Evolutionary conservation across 2,113 vertebrate genomes (phyloP).

Genomic region (Ancistrus triradiatus): DNA sequence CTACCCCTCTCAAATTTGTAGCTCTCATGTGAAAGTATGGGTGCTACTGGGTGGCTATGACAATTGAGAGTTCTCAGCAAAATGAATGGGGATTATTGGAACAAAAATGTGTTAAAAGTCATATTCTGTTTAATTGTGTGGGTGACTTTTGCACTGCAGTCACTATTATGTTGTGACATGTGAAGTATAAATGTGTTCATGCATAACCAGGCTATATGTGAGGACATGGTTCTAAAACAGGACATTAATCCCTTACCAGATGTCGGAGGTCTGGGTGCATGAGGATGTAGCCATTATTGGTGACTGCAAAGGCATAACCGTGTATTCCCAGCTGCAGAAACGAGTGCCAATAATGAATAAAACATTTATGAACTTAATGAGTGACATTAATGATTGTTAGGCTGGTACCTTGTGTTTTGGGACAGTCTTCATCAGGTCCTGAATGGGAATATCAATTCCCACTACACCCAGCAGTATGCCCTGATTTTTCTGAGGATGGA

Average conservation of each 20-base stretch:
- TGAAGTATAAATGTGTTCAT: not conserved
- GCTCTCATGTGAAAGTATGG: too few relatives aligned
- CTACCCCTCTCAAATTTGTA: too few relatives aligned
- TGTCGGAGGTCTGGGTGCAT: conserved; percentile 93
- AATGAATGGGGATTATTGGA: too few relatives aligned
- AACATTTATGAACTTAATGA: not conserved
- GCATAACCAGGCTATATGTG: conserved; percentile 11
- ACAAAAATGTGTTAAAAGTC: too few relatives aligned
- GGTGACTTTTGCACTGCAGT: too few relatives aligned
- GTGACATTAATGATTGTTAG: not conserved
- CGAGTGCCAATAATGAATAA: not conserved
- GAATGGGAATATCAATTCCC: conserved; percentile 97
- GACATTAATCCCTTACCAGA: conserved; percentile 75
- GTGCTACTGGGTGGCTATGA: too few relatives aligned
- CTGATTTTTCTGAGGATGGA: conserved; percentile 79
- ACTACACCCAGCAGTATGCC: conserved; percentile 96
- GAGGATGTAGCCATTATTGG: conserved; percentile 97
- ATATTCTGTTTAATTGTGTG: too few relatives aligned
- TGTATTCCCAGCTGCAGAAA: conserved; percentile 90
- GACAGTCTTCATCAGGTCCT: conserved; percentile 94
- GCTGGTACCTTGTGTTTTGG: conserved; percentile 93
- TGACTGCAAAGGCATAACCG: conserved; percentile 94
- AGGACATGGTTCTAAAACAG: conserved; percentile 12
- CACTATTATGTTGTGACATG: too few relatives aligned
- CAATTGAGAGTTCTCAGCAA: too few relatives aligned